Conservation (phyloP, 1,140 invertebrate species). For the Drosophila bocqueti region DNA sequence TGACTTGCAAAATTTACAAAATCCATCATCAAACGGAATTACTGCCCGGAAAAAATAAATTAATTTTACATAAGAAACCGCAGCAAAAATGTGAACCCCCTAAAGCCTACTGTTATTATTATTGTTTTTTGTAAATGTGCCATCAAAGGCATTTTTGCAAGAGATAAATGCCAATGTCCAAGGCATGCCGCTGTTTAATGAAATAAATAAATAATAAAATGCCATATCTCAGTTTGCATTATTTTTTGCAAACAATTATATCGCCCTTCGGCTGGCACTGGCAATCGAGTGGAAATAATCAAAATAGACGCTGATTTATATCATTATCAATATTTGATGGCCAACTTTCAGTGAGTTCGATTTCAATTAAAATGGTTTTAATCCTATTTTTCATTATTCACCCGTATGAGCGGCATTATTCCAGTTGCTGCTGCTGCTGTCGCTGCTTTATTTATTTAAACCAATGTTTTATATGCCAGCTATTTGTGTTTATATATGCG, state of each 20-base stretch:
- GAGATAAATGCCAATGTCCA: slow-evolving; percentile 1
- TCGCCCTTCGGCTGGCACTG: slow-evolving; percentile 6
- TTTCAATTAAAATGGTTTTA: slow-evolving; percentile 42
- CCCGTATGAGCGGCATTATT: slow-evolving; percentile 65
- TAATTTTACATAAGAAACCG: too few species aligned
- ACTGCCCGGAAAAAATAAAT: too few species aligned
- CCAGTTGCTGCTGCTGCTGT: slow-evolving; percentile 20
- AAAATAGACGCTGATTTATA: slow-evolving; percentile 32
- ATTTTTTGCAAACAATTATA: slow-evolving; percentile 3
- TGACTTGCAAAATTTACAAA: neutral
- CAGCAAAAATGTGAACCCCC: too few species aligned
- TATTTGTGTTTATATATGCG: slow-evolving; percentile 5
- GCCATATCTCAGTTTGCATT: neutral
- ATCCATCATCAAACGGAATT: neutral
- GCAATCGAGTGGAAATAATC: slow-evolving; percentile 33
- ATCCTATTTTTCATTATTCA: slow-evolving; percentile 62
- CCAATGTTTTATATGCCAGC: slow-evolving; percentile 7
- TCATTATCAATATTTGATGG: slow-evolving; percentile 54
- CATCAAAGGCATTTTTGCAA: neutral
- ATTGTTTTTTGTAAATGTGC: neutral
- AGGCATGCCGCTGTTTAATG: slow-evolving; percentile 4
- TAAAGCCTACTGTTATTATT: too few species aligned
- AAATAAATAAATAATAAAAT: slow-evolving; percentile 29
- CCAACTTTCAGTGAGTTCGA: slow-evolving; percentile 37
- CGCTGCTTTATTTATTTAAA: slow-evolving; percentile 35